phyloP scores from a whole-genome alignment of 2,888 invertebrate genomes.

The Abscondita cerata region DNA sequence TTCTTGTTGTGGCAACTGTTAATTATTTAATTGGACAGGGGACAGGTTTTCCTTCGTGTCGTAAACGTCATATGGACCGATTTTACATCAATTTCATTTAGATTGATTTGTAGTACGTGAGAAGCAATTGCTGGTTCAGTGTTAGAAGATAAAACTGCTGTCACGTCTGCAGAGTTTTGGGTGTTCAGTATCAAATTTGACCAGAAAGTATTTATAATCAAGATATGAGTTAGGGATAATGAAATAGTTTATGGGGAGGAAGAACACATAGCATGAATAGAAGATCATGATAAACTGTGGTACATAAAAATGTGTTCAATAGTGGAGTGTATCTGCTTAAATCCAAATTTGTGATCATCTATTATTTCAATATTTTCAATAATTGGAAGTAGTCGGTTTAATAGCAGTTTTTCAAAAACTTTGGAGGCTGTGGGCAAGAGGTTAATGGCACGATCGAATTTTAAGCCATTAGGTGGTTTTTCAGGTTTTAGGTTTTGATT shows the following conservation, averaged over 20 bases:
- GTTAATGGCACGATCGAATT: no score
- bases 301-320: no score
- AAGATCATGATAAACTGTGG: no score
- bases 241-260: slow-evolving; percentile 8
- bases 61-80: neutral
- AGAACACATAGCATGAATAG: no score
- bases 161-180: slow-evolving; percentile 4
- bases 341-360: no score
- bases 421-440: no score
- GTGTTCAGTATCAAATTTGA: neutral
- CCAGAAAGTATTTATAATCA: slow-evolving; percentile 3
- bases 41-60: neutral
- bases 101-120: neutral
- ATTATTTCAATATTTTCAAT: no score
- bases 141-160: slow-evolving; percentile 5
- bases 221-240: slow-evolving; percentile 9
- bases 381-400: no score
- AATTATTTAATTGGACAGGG: neutral
- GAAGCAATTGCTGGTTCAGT: slow-evolving; percentile 4
- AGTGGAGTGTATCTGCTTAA: no score
- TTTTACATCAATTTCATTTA: neutral
- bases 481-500: no score
- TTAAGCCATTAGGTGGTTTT: no score
- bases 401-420: no score
- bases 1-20: neutral